A percentile compares a stretch with the other conserved stretches of the same genome.
phyloP scores from a whole-genome alignment of 1,140 invertebrate species.

The Protaetia brevitarsis region DNA sequence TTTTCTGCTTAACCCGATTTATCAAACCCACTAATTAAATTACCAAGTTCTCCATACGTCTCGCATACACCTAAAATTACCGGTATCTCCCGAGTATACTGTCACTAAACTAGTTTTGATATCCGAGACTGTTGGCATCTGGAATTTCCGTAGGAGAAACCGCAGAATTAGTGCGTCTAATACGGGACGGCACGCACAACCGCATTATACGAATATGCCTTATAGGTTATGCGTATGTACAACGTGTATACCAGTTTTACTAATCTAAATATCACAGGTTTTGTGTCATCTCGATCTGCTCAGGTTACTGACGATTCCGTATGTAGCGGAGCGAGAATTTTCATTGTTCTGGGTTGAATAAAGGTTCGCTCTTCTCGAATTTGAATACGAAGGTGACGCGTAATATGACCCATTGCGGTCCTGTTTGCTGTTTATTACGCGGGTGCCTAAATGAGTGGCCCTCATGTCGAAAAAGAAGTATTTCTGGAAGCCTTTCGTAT shows the following conservation, averaged over 20 bases:
- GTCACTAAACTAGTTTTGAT: too few species aligned
- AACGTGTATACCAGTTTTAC: conserved; percentile 27
- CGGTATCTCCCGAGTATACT: neutral
- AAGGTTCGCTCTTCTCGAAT: conserved; percentile 31
- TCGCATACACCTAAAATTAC: too few species aligned
- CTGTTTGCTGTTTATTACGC: conserved; percentile 3
- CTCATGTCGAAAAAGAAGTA: too few species aligned
- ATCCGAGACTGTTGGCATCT: neutral
- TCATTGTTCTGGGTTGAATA: conserved; percentile 29
- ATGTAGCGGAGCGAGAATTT: conserved; percentile 36
- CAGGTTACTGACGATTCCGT: conserved; percentile 35
- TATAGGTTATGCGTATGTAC: too few species aligned
- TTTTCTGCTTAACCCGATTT: too few species aligned
- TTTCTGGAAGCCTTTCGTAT: too few species aligned
- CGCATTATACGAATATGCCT: too few species aligned
- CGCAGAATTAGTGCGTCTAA: neutral
- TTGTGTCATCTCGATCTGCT: conserved; percentile 26
- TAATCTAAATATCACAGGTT: conserved; percentile 32
- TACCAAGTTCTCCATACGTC: too few species aligned
- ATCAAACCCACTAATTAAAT: too few species aligned
- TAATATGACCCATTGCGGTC: neutral
- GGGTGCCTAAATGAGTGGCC: too few species aligned
- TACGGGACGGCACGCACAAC: too few species aligned
- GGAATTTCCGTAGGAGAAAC: neutral
- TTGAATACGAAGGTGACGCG: conserved; percentile 14